phyloP scores from a whole-genome alignment of 2,888 invertebrate species.

The Drosophila mettleri region DNA sequence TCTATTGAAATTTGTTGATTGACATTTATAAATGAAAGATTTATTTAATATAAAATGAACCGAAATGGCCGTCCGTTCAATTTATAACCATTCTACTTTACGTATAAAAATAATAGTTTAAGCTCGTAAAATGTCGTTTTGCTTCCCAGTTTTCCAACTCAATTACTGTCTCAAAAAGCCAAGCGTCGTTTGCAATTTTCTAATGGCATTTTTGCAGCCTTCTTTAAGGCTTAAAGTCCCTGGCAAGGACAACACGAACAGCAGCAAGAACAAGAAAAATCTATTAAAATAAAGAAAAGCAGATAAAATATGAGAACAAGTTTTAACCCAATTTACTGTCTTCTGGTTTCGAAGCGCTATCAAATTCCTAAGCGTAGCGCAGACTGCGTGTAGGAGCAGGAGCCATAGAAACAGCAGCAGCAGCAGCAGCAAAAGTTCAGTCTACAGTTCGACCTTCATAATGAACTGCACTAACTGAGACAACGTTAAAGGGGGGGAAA shows the following conservation, averaged over 20 bases:
- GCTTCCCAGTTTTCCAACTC: conserved; percentile 4
- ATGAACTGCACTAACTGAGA: conserved; percentile 56
- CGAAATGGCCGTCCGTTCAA: background rate
- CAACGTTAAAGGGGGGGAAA: background rate
- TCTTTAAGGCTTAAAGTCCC: conserved; percentile 45
- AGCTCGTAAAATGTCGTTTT: background rate
- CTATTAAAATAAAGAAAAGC: conserved; percentile 27
- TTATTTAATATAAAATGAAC: background rate
- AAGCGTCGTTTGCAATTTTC: conserved; percentile 36
- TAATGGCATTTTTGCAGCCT: conserved; percentile 48
- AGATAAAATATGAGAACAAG: conserved; percentile 35
- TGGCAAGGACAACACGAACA: background rate
- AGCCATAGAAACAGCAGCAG: background rate
- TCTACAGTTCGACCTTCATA: conserved; percentile 53
- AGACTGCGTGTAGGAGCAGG: background rate
- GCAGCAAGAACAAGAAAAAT: conserved; percentile 11
- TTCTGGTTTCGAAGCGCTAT: conserved; percentile 46
- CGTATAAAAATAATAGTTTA: background rate
- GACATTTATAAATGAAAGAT: background rate
- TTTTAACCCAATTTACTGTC: conserved; percentile 66
- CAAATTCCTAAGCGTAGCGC: conserved; percentile 60
- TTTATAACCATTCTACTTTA: background rate
- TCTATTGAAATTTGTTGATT: background rate
- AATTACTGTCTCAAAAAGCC: conserved; percentile 43
- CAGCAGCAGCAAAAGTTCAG: conserved; percentile 14